phyloP scores from a whole-genome alignment of 2,797 vertebrate genomes.

The Delichon dasypus region DNA sequence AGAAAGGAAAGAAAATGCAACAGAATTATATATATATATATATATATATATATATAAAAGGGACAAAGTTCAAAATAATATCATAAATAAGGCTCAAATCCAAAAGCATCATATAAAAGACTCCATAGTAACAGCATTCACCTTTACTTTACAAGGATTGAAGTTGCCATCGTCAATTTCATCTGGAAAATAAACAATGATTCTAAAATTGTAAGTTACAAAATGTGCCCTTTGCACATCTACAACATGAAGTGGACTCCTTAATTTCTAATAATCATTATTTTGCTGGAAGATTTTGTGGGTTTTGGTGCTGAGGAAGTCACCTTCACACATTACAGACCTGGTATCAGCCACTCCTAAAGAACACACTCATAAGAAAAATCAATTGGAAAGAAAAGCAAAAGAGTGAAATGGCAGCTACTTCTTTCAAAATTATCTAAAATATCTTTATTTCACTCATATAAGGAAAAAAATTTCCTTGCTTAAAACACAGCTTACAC shows the following conservation, averaged over 20 bases:
- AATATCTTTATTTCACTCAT: background rate
- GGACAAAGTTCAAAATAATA: background rate
- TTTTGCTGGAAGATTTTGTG: background rate
- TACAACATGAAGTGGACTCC: background rate
- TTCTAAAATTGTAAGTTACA: background rate
- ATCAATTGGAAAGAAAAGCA: background rate
- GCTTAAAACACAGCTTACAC: background rate
- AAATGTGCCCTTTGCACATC: background rate
- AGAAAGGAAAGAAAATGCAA: constrained; percentile 11
- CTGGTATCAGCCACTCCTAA: background rate
- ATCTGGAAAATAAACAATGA: background rate
- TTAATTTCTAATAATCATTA: background rate
- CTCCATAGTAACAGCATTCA: background rate
- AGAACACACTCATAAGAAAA: background rate
- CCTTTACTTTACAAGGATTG: background rate
- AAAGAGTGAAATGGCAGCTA: background rate
- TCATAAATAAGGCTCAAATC: background rate
- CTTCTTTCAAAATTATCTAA: background rate
- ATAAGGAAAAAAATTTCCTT: background rate
- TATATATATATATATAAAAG: background rate
- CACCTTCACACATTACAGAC: background rate
- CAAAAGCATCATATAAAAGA: background rate
- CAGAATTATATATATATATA: background rate
- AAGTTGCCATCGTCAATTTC: background rate
- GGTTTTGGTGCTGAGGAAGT: background rate